Evolutionary conservation across 2,888 invertebrate species (phyloP), one percentile per base, ranked within the genome.

Genomic region (Microctonus hyperodae): DNA sequence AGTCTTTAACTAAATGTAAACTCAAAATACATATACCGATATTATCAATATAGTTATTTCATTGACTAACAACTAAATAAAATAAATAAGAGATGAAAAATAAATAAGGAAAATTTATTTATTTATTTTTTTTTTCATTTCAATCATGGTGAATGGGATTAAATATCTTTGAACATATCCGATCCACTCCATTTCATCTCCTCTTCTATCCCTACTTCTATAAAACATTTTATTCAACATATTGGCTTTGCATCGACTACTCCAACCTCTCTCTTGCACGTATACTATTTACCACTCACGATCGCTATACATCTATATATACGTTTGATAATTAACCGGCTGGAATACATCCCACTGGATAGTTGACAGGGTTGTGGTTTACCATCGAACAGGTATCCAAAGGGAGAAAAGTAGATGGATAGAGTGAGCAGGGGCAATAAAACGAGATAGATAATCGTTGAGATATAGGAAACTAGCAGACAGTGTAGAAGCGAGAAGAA

Each of bases 251-350:
- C 53, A 51, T 60, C 44, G 44, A 44, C 16, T 20, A 44, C 44
- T 16, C 16, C 16, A 44, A 56, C 56, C 48, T 44, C 64, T 44
- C 56, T 56, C 25, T 28, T 44, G 44, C 56, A n/a, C 40, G 16
- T 44, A 7, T 44, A 55, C 23, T 37, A 57, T 57, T 37, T 33
- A 67, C 62, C 56, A 48, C 33, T 57, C 33, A 58, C 56, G 37
- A 64, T 56, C 57, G 57, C n/a, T 62, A 23, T n/a, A 16, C 9
- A 7, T 60, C 63, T 51, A 44, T 44, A 22, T 66, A 57, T 59
- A 60, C 40, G 62, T 78, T 79, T 78, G 78, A 79, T 79, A 79
- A 79, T 79, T 79, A 79, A 79, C 78, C 77, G 72, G 74, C 70
- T 73, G 76, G 76, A 77, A 75, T 56, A 50, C 75, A 74, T 70